phyloP scores from a whole-genome alignment of 2,888 invertebrate genomes.

The Suillia variegata region DNA sequence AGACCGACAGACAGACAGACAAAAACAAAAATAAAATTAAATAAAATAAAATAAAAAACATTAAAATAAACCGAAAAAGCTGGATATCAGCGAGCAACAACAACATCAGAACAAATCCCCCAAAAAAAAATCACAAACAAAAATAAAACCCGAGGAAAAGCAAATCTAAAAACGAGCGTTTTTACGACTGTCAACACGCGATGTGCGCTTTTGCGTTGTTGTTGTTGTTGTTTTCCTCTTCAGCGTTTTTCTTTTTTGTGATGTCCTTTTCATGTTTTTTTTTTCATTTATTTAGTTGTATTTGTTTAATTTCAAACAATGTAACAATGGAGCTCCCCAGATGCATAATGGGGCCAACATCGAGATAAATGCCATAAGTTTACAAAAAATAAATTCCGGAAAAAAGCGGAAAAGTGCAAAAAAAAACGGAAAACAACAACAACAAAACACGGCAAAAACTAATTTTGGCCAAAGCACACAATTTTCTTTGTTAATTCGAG shows the following conservation, averaged over 20 bases:
- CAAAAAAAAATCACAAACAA: too few relatives aligned
- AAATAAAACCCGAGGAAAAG: background rate
- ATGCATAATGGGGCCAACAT: background rate
- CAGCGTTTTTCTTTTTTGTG: background rate
- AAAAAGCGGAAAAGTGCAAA: background rate
- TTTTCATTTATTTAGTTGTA: background rate
- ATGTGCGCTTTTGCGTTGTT: slow-evolving; percentile 1
- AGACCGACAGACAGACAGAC: slow-evolving; percentile 2
- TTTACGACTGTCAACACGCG: slow-evolving; percentile 21
- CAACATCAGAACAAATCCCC: too few relatives aligned
- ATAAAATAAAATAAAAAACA: too few relatives aligned
- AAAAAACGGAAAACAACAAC: background rate
- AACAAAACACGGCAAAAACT: background rate
- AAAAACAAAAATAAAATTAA: slow-evolving; percentile 6
- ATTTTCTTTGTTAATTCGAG: slow-evolving; percentile 5
- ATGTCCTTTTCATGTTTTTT: background rate
- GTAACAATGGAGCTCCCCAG: background rate
- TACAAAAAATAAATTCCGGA: background rate
- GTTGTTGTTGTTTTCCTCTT: background rate
- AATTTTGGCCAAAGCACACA: background rate
- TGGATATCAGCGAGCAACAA: too few relatives aligned
- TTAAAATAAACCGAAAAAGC: too few relatives aligned
- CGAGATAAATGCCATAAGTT: slow-evolving; percentile 6
- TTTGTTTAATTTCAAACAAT: background rate
- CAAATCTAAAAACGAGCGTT: slow-evolving; percentile 9